Evolutionary conservation across 2,888 invertebrate genomes (phyloP), one percentile per base, ranked within the genome.

Genomic region (Campoletis raptor): DNA sequence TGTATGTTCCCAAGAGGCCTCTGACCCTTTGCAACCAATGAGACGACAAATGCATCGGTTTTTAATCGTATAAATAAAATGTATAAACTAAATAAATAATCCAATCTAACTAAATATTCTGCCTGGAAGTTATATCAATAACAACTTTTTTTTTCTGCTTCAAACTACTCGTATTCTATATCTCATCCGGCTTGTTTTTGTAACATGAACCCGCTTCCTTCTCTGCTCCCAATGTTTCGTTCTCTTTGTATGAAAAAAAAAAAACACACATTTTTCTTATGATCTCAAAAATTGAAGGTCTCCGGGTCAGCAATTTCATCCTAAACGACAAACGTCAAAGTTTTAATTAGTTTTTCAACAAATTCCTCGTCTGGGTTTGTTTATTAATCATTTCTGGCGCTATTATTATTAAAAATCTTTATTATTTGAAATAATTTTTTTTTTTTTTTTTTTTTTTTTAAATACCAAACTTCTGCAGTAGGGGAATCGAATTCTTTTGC

Each of bases 1-100:
- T 61, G 42, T 40, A 64, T 72, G 64, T 74, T 72, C 73, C 30
- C 67, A 36, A 30, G 66, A 81, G 78, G 81, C 36, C 67, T 54
- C n/a, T 72, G 77, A 84, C 67, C 83, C 48, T 84, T 74, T 30
- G 37, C 72, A 54, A 24, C 69, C 52, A 76, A 76, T 70, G 81
- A 86, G 81, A 83, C 69, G 81, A 36, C 52, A 81, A 45, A 37
- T 12, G 40, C 40, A 57, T 57, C 40, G 37, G 21, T 10, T 18
- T 37, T n/a, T 72, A 18, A 9, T 4, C 2, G 37, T n/a, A n/a
- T 7, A 48, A 45, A 48, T 21, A 18, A 8, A 70, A 52, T 36
- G 2, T 9, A 48, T 24, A 37, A 24, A 40, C 21, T 0, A n/a
- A 18, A 10, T 5, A 69, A 69, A 42, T 42, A 24, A 21, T 21